These are phyloP conservation scores for Corapipo altera DNA, from an alignment of 2,113 vertebrate genomes.

Conservation along the genomic window DNA sequence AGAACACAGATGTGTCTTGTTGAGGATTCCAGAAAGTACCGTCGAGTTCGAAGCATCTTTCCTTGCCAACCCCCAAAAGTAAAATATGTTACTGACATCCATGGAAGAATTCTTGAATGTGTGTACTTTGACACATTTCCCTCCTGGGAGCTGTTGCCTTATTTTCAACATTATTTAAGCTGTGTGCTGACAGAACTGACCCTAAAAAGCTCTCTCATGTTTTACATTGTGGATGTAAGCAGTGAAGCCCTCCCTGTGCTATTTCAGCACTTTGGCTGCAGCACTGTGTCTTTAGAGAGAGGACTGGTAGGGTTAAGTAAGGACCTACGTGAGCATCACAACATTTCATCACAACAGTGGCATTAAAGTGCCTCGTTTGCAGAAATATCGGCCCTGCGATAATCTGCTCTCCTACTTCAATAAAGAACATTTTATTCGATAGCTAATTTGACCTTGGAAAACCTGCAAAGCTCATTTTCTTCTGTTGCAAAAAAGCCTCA, in stretches of 20 bases:
- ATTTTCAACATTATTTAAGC: neutral
- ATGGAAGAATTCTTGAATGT: neutral
- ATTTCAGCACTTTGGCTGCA: neutral
- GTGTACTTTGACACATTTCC: neutral
- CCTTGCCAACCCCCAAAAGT: neutral
- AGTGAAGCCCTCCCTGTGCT: neutral
- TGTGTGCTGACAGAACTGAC: neutral
- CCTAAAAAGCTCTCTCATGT: neutral
- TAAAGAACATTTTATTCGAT: neutral
- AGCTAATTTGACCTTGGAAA: neutral
- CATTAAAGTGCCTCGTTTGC: neutral
- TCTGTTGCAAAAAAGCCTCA: neutral
- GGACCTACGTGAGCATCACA: neutral
- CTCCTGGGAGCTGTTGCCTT: neutral
- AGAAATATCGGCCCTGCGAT: neutral
- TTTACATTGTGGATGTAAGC: neutral
- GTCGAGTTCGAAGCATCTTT: accelerated
- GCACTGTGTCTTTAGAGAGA: neutral
- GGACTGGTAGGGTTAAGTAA: neutral
- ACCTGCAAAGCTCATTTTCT: neutral
- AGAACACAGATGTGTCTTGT: neutral
- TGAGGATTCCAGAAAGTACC: neutral
- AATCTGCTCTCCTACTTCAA: neutral
- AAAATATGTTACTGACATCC: neutral
- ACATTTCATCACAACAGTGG: neutral